Conservation (phyloP, 2,888 invertebrate species). For the Crepidodera aurea region DNA sequence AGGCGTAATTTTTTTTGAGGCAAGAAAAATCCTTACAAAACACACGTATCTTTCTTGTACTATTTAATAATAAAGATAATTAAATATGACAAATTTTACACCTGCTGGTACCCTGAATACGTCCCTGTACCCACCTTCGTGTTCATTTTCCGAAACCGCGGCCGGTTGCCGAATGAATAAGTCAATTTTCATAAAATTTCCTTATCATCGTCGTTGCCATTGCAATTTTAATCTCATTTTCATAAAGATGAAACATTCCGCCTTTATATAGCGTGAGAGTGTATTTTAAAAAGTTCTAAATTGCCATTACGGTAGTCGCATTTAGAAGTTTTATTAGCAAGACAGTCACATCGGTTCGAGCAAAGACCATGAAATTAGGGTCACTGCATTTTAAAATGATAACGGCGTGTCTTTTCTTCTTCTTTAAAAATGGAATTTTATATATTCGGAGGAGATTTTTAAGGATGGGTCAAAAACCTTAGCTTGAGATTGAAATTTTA, state of each 20-base stretch:
- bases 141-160: neutral
- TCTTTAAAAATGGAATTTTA: neutral
- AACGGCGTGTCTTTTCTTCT: constrained; percentile 1
- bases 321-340: constrained; percentile 43
- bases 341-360: constrained; percentile 34
- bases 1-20: too few relatives aligned
- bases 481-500: too few relatives aligned
- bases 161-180: constrained; percentile 25
- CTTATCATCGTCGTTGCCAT: constrained; percentile 31
- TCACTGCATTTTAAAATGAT: constrained; percentile 44
- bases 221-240: constrained; percentile 42
- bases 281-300: constrained; percentile 40
- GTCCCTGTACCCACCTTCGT: neutral
- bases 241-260: constrained; percentile 47
- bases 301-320: constrained; percentile 38
- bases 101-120: too few relatives aligned
- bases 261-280: constrained; percentile 28
- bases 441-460: too few relatives aligned
- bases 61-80: too few relatives aligned
- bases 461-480: too few relatives aligned
- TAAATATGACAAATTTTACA: too few relatives aligned
- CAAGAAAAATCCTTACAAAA: too few relatives aligned
- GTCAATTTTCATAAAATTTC: constrained; percentile 32
- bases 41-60: too few relatives aligned
- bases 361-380: constrained; percentile 45